Base-by-base conservation (phyloP, 2,113 vertebrate species). In the Sander vitreus region DNA sequence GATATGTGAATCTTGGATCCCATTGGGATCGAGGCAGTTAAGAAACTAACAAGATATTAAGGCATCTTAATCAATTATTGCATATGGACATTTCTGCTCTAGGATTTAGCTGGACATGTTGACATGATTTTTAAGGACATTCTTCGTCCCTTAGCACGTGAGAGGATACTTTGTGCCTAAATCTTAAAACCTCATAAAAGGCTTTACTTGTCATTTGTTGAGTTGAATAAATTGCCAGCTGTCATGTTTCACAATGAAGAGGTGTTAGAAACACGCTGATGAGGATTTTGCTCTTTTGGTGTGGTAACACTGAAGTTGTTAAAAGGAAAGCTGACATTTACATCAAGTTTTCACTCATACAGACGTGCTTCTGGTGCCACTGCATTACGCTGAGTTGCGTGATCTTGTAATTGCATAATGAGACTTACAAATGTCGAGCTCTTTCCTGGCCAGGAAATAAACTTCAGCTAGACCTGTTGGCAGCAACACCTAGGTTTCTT, bases 401-500 rank as follows among this genome's bases (percentile, higher is more conserved):
- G n/a, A 76, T 75, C 33, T 64, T 73, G 16, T 68, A 67, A 79
- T 71, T 53, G 16, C 13, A 23, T 10, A 45, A 12, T 0, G 21
- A 80, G 67, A 76, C 63, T 48, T 50, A 72, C 8, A 67, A 68
- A 79, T 14, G 47, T 18, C 7, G 11, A 19, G 19, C 14, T 11
- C 63, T 73, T 73, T 36, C n/a, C 16, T n/a, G 60, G 36, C 4
- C 19, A 68, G 48, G 58, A 50, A 21, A 76, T 57, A 54, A 74
- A 48, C 12, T 7, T 59, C 23, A 57, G 30, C 73, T 39, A 66
- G 19, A 80, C 77, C 51, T 63, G 16, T 70, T 88, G 88, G 83
- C 84, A 84, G 82, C 64, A 74, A 74, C 50, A 84, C 87, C 36
- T 55, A 76, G 30, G 73, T 83, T 89, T 82, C 66, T 66, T 84